Conservation (phyloP, 2,797 vertebrate species). For the Aulostomus chinensis region DNA sequence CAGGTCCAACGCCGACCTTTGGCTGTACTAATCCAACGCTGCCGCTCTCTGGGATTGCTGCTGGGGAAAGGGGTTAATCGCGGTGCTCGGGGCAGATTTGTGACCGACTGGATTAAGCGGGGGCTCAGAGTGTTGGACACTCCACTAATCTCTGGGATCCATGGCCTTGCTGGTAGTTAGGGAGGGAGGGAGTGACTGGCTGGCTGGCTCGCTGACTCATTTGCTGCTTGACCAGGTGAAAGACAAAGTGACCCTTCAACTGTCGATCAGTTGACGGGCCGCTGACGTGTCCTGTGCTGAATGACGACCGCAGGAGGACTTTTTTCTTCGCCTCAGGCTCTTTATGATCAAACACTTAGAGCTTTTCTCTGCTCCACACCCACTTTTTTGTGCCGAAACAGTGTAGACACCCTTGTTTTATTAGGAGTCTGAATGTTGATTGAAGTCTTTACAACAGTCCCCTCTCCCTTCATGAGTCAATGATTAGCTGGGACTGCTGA, state of each 20-base stretch:
- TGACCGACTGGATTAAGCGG: conserved; percentile 74
- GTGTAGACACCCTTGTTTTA: background rate
- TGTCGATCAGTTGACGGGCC: background rate
- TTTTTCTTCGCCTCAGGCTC: too few relatives aligned
- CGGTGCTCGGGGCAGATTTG: conserved; percentile 69
- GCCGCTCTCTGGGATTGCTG: conserved; percentile 52
- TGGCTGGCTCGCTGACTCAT: background rate
- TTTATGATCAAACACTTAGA: background rate
- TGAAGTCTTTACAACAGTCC: conserved; percentile 29
- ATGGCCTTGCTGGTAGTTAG: conserved; percentile 18
- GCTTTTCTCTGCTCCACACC: background rate
- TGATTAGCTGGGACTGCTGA: conserved; percentile 32
- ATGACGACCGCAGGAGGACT: too few relatives aligned
- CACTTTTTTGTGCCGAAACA: background rate
- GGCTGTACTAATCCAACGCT: conserved; percentile 48
- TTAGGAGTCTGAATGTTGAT: conserved; percentile 30
- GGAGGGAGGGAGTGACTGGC: background rate
- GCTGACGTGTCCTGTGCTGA: too few relatives aligned
- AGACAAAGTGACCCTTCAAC: background rate
- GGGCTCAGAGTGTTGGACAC: conserved; percentile 62
- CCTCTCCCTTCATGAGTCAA: conserved; percentile 40
- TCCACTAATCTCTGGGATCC: conserved; percentile 64
- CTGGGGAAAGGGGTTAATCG: conserved; percentile 69
- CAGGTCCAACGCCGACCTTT: conserved; percentile 52
- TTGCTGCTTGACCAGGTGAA: background rate